Percentiles rank a stretch among this genome's conserved stretches.
Conservation (phyloP, 2,888 invertebrate species). For the Peribatodes rhomboidaria region DNA sequence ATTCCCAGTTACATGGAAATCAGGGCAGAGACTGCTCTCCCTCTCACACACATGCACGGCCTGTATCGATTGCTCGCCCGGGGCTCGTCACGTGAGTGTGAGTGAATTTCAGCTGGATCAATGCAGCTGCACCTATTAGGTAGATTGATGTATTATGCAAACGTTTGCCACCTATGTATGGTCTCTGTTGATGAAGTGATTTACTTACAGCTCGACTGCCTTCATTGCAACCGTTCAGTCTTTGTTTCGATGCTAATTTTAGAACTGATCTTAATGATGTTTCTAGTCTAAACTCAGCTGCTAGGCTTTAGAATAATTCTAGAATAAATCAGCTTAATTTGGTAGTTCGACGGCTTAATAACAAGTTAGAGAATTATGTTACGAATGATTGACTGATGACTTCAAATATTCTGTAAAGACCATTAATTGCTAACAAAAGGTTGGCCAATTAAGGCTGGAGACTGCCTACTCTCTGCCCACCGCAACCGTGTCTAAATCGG, state of each 20-base stretch:
- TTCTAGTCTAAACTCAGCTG: neutral
- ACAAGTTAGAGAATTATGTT: slow-evolving; percentile 16
- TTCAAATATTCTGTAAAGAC: slow-evolving; percentile 29
- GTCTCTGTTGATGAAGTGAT: slow-evolving; percentile 36
- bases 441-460: slow-evolving; percentile 38
- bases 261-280: neutral
- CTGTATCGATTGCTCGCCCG: slow-evolving; percentile 43
- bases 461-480: slow-evolving; percentile 46
- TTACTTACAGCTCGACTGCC: slow-evolving; percentile 17
- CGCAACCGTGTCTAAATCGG: slow-evolving; percentile 45
- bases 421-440: slow-evolving; percentile 43
- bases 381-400: slow-evolving; percentile 32
- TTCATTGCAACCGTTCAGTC: slow-evolving; percentile 3
- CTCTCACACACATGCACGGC: slow-evolving; percentile 41
- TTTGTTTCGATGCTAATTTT: slow-evolving; percentile 27
- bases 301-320: slow-evolving; percentile 3
- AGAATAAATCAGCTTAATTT: slow-evolving; percentile 20
- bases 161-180: slow-evolving; percentile 34
- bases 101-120: slow-evolving; percentile 45
- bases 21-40: slow-evolving; percentile 39
- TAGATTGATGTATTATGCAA: slow-evolving; percentile 44
- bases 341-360: slow-evolving; percentile 22
- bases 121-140: slow-evolving; percentile 49
- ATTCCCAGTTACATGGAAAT: slow-evolving; percentile 45
- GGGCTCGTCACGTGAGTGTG: slow-evolving; percentile 35